Percentiles rank a stretch among this genome's conserved stretches.
phyloP scores from a whole-genome alignment of 1,140 invertebrate species.

The Megathymus violae region DNA sequence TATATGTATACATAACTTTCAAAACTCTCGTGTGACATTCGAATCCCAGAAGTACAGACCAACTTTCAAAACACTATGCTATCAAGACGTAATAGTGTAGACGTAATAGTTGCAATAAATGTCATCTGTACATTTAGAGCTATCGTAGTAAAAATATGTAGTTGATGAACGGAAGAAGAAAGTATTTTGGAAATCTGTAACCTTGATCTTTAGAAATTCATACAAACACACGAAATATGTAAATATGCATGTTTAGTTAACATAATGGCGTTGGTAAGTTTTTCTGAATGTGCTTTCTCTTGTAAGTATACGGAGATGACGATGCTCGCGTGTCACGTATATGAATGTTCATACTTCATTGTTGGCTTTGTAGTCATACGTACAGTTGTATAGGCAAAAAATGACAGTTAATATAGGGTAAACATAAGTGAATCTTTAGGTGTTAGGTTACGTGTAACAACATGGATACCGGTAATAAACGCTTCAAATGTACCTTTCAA shows the following conservation, averaged over 20 bases:
- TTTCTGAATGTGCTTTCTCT: conserved; percentile 32
- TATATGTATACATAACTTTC: no score
- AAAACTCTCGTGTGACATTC: no score
- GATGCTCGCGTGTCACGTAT: conserved; percentile 11
- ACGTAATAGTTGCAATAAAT: no score
- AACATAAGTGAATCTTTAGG: background rate
- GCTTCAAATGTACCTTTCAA: no score
- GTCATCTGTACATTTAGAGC: no score
- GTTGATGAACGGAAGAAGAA: conserved; percentile 28
- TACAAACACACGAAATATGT: conserved; percentile 32
- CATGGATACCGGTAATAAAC: background rate
- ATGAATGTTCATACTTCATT: conserved; percentile 37
- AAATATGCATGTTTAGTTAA: conserved; percentile 27
- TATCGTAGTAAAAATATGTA: background rate
- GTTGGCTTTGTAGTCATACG: conserved; percentile 13
- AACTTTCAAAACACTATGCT: no score
- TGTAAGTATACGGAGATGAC: conserved; percentile 8
- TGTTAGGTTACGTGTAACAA: background rate
- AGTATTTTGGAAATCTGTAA: conserved; percentile 30
- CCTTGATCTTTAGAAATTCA: conserved; percentile 33
- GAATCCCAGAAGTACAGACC: no score
- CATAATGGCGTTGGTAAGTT: conserved; percentile 22
- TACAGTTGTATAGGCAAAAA: background rate
- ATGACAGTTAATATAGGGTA: background rate
- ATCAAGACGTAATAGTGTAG: no score